Conservation (phyloP, 1,140 invertebrate species). For the Ptiloglossa arizonensis region DNA sequence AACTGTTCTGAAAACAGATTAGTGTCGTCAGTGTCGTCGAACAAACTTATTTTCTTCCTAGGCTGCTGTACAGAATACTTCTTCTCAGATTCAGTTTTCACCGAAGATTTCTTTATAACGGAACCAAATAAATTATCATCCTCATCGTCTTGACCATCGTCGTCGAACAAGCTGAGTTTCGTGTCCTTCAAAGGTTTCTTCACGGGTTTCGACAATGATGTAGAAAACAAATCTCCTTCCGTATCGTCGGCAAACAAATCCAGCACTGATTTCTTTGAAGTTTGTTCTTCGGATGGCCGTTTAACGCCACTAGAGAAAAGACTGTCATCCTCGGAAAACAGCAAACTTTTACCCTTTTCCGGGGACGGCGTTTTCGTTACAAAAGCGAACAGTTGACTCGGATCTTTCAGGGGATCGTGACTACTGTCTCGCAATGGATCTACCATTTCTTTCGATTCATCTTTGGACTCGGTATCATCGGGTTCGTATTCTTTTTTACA, state of each 20-base stretch:
- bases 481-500: background rate
- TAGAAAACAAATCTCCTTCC: conserved; percentile 73
- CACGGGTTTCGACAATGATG: conserved; percentile 56
- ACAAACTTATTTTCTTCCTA: conserved; percentile 51
- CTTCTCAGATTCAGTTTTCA: conserved; percentile 16
- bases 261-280: conserved; percentile 49
- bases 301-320: conserved; percentile 67
- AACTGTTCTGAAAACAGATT: conserved; percentile 49
- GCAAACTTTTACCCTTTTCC: conserved; percentile 71
- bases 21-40: conserved; percentile 63
- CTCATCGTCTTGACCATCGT: conserved; percentile 66
- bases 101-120: conserved; percentile 28
- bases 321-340: conserved; percentile 75
- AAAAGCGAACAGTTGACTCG: conserved; percentile 78
- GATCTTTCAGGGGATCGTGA: conserved; percentile 77
- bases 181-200: conserved; percentile 70
- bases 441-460: conserved; percentile 32
- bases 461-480: background rate
- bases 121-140: conserved; percentile 71
- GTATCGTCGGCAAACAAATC: conserved; percentile 74
- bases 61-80: background rate
- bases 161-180: conserved; percentile 71
- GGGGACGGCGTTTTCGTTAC: conserved; percentile 80
- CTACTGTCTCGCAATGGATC: conserved; percentile 75
- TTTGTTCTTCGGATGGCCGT: conserved; percentile 48